Evolutionary conservation across 2,797 vertebrate genomes (phyloP), one percentile per base, ranked within the genome.

Genomic region (Spinus pinus): DNA sequence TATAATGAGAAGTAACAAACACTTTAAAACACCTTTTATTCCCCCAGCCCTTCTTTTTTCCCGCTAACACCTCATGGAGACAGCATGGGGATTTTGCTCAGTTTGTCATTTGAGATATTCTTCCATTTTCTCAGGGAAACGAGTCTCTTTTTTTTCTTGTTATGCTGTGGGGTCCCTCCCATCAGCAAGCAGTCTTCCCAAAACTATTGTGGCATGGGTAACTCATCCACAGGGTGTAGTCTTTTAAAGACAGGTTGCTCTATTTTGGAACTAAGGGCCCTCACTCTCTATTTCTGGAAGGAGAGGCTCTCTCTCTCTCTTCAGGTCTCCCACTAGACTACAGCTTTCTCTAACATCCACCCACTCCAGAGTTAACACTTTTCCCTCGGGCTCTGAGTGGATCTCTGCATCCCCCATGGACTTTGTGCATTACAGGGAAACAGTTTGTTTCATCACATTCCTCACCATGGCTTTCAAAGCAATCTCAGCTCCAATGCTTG

Each of bases 401-500:
- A 35, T 3, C 15, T 57, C n/a, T 57, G 53, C n/a, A 46, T 57
- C 25, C 20, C 12, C 12, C 0, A 0, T 24, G 15, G 41, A 31
- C 27, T 37, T 14, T n/a, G 24, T 37, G 21, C 12, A 47, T 58
- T 30, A 37, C 33, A 37, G 22, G 12, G 4, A 12, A 13, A 20
- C 27, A 31, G 12, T 30, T 57, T 54, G 39, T 33, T 44, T 44
- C 15, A 14, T 15, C 71, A 31, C 13, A 73, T 24, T 20, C 53
- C 27, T 47, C 54, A 47, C 20, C 42, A 37, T 1, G 0, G 12
- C n/a, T 37, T 58, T 9, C 15, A 15, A 27, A 58, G 33, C 21
- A 37, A 58, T 58, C 54, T 47, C 2, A 11, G 4, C 27, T 47
- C 21, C 0, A 0, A 24, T 1, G 2, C 27, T 31, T 37, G n/a